Conservation (phyloP, 2,113 vertebrate species). For the human (Homo sapiens) region DNA sequence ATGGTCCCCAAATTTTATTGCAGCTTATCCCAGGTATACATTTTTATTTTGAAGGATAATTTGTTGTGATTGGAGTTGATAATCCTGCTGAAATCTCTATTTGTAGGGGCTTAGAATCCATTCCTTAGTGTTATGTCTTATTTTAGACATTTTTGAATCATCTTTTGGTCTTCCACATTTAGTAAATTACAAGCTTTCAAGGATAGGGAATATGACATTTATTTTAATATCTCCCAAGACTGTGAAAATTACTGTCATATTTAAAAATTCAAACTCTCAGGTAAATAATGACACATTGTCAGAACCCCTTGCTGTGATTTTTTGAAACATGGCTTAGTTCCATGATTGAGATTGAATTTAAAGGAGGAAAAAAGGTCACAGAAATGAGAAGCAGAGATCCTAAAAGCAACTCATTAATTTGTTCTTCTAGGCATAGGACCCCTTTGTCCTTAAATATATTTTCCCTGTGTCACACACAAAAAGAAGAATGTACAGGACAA, state of each 20-base stretch:
- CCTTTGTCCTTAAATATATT: neutral
- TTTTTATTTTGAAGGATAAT: neutral
- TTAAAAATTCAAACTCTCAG: slow-evolving; percentile 60
- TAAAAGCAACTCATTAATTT: neutral
- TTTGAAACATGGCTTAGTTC: neutral
- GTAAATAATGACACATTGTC: slow-evolving; percentile 20
- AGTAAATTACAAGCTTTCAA: slow-evolving; percentile 50
- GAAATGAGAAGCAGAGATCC: neutral
- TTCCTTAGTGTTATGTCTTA: neutral
- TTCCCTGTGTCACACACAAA: neutral
- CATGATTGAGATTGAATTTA: neutral
- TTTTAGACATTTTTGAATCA: neutral
- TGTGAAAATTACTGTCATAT: slow-evolving; percentile 49
- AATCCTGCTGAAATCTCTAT: neutral
- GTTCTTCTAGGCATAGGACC: neutral
- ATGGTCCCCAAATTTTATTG: neutral
- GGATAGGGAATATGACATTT: slow-evolving; percentile 39
- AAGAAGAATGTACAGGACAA: fast-evolving
- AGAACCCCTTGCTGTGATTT: slow-evolving; percentile 46
- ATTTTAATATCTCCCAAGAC: slow-evolving; percentile 64
- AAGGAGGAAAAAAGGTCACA: neutral
- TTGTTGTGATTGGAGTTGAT: neutral
- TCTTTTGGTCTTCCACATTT: neutral
- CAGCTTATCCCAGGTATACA: neutral
- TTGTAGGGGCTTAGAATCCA: neutral